A percentile compares a stretch with the other conserved stretches of the same genome.
These are phyloP conservation scores for Hyles lineata DNA, from an alignment of 2,888 invertebrate genomes.

Conservation along the genomic window DNA sequence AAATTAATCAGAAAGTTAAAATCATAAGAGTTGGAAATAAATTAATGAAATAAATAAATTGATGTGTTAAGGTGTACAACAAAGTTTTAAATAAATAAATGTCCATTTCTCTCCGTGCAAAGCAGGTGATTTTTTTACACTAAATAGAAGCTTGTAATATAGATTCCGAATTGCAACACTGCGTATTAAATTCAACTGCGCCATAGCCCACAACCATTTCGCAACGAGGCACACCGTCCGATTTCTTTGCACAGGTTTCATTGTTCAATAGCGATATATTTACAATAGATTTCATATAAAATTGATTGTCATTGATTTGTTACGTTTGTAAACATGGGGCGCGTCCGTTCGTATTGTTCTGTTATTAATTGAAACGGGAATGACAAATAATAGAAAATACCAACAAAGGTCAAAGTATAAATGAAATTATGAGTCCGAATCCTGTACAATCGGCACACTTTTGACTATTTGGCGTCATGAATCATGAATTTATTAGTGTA, in stretches of 20 bases:
- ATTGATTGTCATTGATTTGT: conserved; percentile 19
- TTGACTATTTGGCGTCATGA: too few species aligned
- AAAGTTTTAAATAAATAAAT: too few species aligned
- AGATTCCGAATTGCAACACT: background rate
- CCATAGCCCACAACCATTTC: conserved; percentile 2
- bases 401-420: background rate
- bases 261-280: conserved; percentile 23
- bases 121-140: too few species aligned
- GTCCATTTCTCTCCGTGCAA: too few species aligned
- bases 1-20: too few species aligned
- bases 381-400: background rate
- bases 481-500: too few species aligned
- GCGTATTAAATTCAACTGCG: background rate
- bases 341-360: background rate
- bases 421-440: background rate
- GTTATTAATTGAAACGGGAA: background rate
- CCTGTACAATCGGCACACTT: too few species aligned
- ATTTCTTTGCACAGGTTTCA: conserved; percentile 6
- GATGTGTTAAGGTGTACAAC: too few species aligned
- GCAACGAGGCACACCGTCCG: conserved; percentile 5
- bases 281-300: conserved; percentile 18
- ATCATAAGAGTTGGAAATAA: too few species aligned
- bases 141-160: too few species aligned
- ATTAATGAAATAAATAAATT: too few species aligned
- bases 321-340: conserved; percentile 1